Evolutionary conservation across 2,888 invertebrate species (phyloP).

Genomic region (Cataglyphis livida): DNA sequence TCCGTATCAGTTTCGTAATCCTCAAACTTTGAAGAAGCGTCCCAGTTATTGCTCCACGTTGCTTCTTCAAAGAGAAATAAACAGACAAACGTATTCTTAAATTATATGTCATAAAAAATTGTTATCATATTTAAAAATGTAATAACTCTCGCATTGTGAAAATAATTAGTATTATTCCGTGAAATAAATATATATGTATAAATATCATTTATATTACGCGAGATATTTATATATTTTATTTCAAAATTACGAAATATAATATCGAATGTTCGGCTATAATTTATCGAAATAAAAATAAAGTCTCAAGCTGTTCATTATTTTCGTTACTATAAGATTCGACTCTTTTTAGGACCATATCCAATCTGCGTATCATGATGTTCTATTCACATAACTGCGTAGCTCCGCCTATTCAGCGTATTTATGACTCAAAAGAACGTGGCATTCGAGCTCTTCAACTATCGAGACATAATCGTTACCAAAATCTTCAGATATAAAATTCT

Average conservation of each 20-base stretch:
- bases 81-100: neutral
- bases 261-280: neutral
- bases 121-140: neutral
- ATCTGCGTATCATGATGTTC: slow-evolving; percentile 4
- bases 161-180: neutral
- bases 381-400: slow-evolving; percentile 29
- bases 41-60: neutral
- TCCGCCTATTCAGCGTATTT: slow-evolving; percentile 24
- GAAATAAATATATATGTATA: neutral
- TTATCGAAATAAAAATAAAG: neutral
- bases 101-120: neutral
- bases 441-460: neutral
- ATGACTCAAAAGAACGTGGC: slow-evolving; percentile 7
- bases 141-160: neutral
- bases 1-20: neutral
- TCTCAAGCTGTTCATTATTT: neutral
- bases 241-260: neutral
- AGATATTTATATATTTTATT: neutral
- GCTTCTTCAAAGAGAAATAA: neutral
- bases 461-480: neutral
- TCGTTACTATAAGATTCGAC: neutral
- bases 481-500: neutral
- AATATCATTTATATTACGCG: neutral
- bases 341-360: slow-evolving; percentile 25
- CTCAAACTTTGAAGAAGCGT: neutral